Base-by-base conservation (phyloP, 2,113 vertebrate genomes). In the Calonectris borealis region DNA sequence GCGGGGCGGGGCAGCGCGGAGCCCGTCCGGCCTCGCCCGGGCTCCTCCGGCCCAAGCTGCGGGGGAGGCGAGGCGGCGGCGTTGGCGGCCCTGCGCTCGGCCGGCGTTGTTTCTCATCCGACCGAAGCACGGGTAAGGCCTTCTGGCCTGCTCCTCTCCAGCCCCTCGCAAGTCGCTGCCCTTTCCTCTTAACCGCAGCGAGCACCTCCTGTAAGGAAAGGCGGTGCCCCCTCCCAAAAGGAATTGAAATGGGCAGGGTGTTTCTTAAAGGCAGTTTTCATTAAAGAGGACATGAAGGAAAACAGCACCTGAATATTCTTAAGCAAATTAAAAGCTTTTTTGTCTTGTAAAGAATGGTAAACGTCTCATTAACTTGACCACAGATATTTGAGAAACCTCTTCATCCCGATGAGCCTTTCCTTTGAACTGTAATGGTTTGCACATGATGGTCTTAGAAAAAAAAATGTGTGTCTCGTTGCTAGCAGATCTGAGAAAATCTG, bases 401-500 rank as follows among this genome's bases (percentile, higher is more conserved):
- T 93, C 82, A 90, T 73, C 68, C 61, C 32, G 10, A 40, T 1
- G 10, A 94, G 40, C 60, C 19, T 29, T 27, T 93, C 17, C 38
- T 96, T 95, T 97, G 83, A 96, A 70, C 73, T 88, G 17, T 96
- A 97, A 97, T 95, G 21, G 85, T 44, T 97, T 96, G 48, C 95
- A 95, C 77, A 92, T 95, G 94, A 93, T 44, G 71, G 20, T 88
- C 42, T 80, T 81, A 54, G 27, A 19, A 10, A 73, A 73, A 75
- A 95, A 88, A 83, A 60, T 11, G 12, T 32, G 44, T 22, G 32
- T 75, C 66, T 84, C 16, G 14, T 80, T 94, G 58, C 79, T 86
- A 26, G 26, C 49, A 85, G 79, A 88, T 76, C 83, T 91, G 46
- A 83, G 31, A 83, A 93, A 94, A 73, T 70, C 38, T 42, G 38